Base-by-base conservation (phyloP, 2,113 vertebrate species). In the Pteropus alecto region DNA sequence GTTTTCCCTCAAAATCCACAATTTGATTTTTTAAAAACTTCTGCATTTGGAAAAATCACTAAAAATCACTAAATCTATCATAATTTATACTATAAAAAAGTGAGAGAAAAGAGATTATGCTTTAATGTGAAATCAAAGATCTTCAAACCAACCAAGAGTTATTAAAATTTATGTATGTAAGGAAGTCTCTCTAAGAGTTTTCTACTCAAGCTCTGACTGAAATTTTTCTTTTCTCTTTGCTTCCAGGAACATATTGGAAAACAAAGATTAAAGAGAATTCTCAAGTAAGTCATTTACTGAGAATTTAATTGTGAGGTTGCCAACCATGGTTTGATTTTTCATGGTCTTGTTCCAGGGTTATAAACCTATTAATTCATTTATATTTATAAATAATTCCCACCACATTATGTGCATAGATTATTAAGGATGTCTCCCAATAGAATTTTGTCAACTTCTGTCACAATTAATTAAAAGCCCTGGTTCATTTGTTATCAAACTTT, bases 391-490 rank as follows among this genome's bases (percentile, higher is more conserved):
- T 94, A 98, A 98, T 98, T 97, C 96, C 95, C 87, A 96, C 82
- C 97, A 97, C 96, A 97, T 98, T 98, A 97, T 63, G 96, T 98
- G 97, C 98, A 97, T 97, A 98, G 97, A 98, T 98, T 98, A 98
- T 98, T 98, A 98, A 95, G 94, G 98, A 97, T 93, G 88, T 95
- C 91, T 98, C 98, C 98, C 98, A 97, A 96, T 61, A 97, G 98
- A 98, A 95, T 96, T 97, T 92, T 97, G 97, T 98, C 98, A 98
- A 97, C 96, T 97, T 98, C 97, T 98, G 87, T 97, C 96, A 98
- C 97, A 99, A 98, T 98, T 99, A 99, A 99, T 99, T 98, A 98
- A 98, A 98, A 98, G 93, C 90, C 89, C 93, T 97, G 97, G 95
- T 97, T 98, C 96, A 95, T 96, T 86, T 98, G 98, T 98, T 98